Conservation (phyloP, 2,113 vertebrate species). For the Thomomys bottae region DNA sequence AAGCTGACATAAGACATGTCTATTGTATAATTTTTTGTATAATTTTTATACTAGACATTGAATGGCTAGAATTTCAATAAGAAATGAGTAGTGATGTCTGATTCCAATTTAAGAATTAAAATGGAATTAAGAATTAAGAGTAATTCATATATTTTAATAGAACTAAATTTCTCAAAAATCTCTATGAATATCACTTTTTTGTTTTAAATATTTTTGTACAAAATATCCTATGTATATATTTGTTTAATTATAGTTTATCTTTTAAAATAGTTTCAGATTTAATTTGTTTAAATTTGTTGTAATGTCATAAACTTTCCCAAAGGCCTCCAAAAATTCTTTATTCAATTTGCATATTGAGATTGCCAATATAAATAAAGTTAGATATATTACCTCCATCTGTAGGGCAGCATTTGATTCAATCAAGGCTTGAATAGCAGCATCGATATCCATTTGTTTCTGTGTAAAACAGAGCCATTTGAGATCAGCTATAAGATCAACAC, state of each 20-base stretch:
- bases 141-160: slow-evolving; percentile 21
- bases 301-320: slow-evolving; percentile 30
- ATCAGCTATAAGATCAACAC: slow-evolving; percentile 68
- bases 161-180: not conserved
- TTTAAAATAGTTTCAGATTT: slow-evolving; percentile 47
- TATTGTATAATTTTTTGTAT: not conserved
- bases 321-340: slow-evolving; percentile 22
- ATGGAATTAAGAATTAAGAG: slow-evolving; percentile 2
- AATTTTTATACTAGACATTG: not conserved
- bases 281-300: slow-evolving; percentile 72
- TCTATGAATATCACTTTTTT: slow-evolving; percentile 45
- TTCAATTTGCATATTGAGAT: slow-evolving; percentile 54
- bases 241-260: slow-evolving; percentile 57
- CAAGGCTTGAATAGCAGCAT: slow-evolving; percentile 88
- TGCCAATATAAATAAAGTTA: slow-evolving; percentile 71
- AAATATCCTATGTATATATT: slow-evolving; percentile 40
- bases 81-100: slow-evolving; percentile 19
- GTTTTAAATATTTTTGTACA: slow-evolving; percentile 52
- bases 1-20: not conserved
- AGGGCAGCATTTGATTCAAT: slow-evolving; percentile 87
- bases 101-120: not conserved
- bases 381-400: slow-evolving; percentile 90
- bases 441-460: slow-evolving; percentile 91
- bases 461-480: slow-evolving; percentile 75
- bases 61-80: slow-evolving; percentile 58